phyloP scores from a whole-genome alignment of 2,113 vertebrate genomes.

The Conger conger region DNA sequence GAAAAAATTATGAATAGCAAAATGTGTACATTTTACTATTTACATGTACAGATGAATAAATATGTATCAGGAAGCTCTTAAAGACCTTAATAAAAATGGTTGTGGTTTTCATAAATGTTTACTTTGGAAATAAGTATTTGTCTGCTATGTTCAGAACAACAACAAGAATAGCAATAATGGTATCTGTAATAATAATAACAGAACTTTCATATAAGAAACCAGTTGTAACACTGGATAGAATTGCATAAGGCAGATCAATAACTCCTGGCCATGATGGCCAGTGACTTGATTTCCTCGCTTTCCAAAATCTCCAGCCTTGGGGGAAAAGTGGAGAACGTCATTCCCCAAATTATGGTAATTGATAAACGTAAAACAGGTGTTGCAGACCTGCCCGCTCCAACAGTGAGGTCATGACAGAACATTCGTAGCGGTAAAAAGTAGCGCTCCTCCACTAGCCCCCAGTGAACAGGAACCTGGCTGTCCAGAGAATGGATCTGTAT shows the following conservation, averaged over 20 bases:
- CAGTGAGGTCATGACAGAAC: neutral
- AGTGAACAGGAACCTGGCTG: neutral
- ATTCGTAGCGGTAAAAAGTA: neutral
- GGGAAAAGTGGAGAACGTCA: neutral
- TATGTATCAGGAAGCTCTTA: neutral
- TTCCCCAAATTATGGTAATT: neutral
- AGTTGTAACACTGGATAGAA: neutral
- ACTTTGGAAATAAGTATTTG: neutral
- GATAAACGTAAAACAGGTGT: slow-evolving; percentile 6
- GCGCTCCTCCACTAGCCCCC: neutral
- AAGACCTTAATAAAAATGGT: neutral
- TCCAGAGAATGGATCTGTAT: neutral
- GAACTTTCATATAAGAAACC: neutral
- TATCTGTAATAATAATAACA: neutral
- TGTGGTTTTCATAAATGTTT: neutral
- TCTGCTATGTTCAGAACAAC: neutral
- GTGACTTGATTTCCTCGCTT: neutral
- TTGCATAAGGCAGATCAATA: neutral
- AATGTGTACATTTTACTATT: slow-evolving; percentile 3
- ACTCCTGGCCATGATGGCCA: neutral
- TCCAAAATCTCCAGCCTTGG: neutral
- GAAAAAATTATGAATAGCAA: slow-evolving; percentile 1
- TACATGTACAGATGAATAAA: neutral
- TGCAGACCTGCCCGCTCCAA: neutral
- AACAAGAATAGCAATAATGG: neutral